phyloP scores from a whole-genome alignment of 1,140 invertebrate genomes.

The Nylanderia fulva region DNA sequence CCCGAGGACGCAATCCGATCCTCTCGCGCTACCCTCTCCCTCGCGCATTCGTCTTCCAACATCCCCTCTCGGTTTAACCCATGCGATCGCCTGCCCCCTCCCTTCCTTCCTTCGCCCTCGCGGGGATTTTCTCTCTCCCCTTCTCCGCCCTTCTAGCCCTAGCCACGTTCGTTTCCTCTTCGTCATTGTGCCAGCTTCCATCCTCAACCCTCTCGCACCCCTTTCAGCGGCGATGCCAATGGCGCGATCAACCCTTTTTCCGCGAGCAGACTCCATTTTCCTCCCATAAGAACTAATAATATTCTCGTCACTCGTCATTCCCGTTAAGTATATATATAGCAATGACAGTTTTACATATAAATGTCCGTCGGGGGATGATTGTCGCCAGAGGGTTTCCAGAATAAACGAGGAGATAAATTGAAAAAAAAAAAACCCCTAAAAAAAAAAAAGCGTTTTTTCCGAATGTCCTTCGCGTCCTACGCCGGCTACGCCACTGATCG shows the following conservation, averaged over 20 bases:
- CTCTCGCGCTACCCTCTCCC: slow-evolving; percentile 35
- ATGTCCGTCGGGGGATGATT: too few relatives aligned
- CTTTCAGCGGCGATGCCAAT: slow-evolving; percentile 59
- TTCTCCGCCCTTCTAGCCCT: slow-evolving; percentile 28
- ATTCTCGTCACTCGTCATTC: neutral
- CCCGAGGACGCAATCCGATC: slow-evolving; percentile 72
- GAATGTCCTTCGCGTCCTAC: neutral
- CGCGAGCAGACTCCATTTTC: neutral
- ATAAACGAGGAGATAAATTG: too few relatives aligned
- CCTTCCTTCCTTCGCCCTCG: slow-evolving; percentile 11
- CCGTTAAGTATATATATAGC: too few relatives aligned
- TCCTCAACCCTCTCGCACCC: slow-evolving; percentile 65
- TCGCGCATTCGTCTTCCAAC: neutral
- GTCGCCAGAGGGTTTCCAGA: too few relatives aligned
- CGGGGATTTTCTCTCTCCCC: slow-evolving; percentile 44
- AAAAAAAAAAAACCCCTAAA: too few relatives aligned
- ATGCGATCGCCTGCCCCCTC: slow-evolving; percentile 48
- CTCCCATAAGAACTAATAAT: too few relatives aligned
- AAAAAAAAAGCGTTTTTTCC: too few relatives aligned
- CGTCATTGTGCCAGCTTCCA: slow-evolving; percentile 68
- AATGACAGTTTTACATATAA: neutral
- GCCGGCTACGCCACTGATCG: slow-evolving; percentile 65
- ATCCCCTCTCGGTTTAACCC: slow-evolving; percentile 66
- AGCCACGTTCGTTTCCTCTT: slow-evolving; percentile 53
- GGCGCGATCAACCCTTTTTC: slow-evolving; percentile 57